Evolutionary conservation across 2,888 invertebrate species (phyloP), one percentile per base, ranked within the genome.

Genomic region (Pyrrhia umbra): DNA sequence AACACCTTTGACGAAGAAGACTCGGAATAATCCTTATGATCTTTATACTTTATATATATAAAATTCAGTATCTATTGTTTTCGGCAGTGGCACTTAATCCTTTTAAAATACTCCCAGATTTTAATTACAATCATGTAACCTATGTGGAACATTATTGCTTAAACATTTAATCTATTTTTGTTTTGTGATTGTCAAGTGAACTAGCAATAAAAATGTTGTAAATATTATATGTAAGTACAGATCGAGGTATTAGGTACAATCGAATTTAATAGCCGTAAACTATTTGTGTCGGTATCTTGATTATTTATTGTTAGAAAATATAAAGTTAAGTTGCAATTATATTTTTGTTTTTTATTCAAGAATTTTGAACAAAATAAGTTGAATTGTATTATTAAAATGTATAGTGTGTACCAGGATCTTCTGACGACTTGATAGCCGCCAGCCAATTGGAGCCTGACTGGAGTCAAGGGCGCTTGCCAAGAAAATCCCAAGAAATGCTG

Each of bases 1-100:
- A 74, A 46, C n/a, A 58, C 21, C 10, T 51, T 75, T 61, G 85
- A 86, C 1, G 90, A 90, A 20, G 90, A 92, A 2, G 90, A 91
- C 34, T 86, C 85, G 3, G 90, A 92, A 56, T 87, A 77, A 80
- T 23, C 13, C 49, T 37, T 47, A 40, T 54, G 20, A n/a, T n/a
- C n/a, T n/a, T n/a, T n/a, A n/a, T n/a, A n/a, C n/a, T 30, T 0
- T 30, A 5, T n/a, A 2, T 8, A 6, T 3, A 34, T 46, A 45
- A 45, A n/a, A 45, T 50, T 20, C 13, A 37, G 27, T 51, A n/a
- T 58, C 51, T 20, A 27, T 27, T 50, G 18, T 18, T 13, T 18
- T n/a, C 15, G n/a, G 40, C n/a, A 18, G 10, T 21, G 13, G 9
- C 6, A 54, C 6, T 13, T 15, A 1, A 20, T n/a, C 10, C 16